These are phyloP conservation scores for Sisor rabdophorus DNA, from an alignment of 2,113 vertebrate species.

Conservation along the genomic window DNA sequence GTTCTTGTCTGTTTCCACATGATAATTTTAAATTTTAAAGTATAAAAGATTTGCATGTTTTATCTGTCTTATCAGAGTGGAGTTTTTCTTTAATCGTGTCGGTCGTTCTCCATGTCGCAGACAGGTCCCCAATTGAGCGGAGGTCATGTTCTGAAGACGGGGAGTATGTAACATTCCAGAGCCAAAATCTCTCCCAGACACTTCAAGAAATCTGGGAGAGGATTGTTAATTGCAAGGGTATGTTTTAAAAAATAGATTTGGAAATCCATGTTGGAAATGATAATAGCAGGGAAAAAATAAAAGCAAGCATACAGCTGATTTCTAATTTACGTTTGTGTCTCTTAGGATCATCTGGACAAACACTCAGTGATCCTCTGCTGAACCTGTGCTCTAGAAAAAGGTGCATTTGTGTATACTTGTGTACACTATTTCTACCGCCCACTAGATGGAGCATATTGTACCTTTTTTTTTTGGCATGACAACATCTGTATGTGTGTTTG, in stretches of 20 bases:
- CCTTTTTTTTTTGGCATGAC: not conserved
- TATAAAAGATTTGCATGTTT: not conserved
- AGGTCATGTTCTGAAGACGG: slow-evolving; percentile 24
- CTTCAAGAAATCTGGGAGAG: slow-evolving; percentile 43
- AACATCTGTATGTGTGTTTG: slow-evolving; percentile 5
- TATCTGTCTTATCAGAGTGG: not conserved
- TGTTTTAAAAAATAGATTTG: not conserved
- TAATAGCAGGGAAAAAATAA: too few species aligned
- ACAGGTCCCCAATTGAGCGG: slow-evolving; percentile 27
- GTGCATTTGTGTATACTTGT: slow-evolving; percentile 18
- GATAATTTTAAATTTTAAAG: too few species aligned
- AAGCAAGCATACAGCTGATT: not conserved
- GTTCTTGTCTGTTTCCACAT: not conserved
- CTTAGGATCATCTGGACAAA: slow-evolving; percentile 49
- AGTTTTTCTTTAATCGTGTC: not conserved
- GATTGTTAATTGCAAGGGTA: slow-evolving; percentile 44
- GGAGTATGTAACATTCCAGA: slow-evolving; percentile 14
- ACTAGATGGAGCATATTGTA: slow-evolving; percentile 26
- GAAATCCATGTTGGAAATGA: too few species aligned
- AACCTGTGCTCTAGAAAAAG: slow-evolving; percentile 50
- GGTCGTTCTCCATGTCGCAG: slow-evolving; percentile 38
- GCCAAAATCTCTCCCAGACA: slow-evolving; percentile 30
- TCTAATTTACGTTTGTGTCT: not conserved
- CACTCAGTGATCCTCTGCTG: slow-evolving; percentile 48
- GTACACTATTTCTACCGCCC: not conserved